Conservation (phyloP, 2,113 vertebrate species). For the Sylvia atricapilla region DNA sequence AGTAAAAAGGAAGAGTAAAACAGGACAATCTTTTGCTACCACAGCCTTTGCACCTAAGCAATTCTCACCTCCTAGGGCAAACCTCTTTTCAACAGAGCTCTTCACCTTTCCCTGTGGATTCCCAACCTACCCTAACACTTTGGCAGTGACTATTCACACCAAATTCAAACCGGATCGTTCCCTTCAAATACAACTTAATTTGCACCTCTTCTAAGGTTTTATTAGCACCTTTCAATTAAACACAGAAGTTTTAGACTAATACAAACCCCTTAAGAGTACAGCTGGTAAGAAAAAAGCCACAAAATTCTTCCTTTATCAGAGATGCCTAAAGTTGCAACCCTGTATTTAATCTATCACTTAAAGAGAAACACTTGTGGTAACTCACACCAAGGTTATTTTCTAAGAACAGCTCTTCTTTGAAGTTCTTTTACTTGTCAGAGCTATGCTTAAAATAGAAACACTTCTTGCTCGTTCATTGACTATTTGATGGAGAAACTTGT, state of each 20-base stretch:
- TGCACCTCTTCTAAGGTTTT: not conserved
- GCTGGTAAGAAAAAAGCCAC: not conserved
- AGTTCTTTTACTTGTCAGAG: constrained; percentile 41
- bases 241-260: not conserved
- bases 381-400: constrained; percentile 28
- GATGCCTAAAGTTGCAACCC: not conserved
- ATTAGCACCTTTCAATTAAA: not conserved
- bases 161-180: not conserved
- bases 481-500: constrained; percentile 56
- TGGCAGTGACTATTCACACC: not conserved
- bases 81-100: not conserved
- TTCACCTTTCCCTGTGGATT: not conserved
- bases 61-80: not conserved
- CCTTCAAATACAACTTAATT: not conserved
- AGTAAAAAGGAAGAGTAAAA: not conserved
- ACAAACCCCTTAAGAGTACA: not conserved
- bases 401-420: constrained; percentile 3
- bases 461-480: constrained; percentile 56
- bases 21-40: not conserved
- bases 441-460: constrained; percentile 46
- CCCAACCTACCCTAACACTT: not conserved
- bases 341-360: not conserved
- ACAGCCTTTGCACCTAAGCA: not conserved
- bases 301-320: not conserved
- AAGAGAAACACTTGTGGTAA: not conserved